Evolutionary conservation across 2,888 invertebrate genomes (phyloP), one percentile per base, ranked within the genome.

Genomic region (Lasiommata megera): DNA sequence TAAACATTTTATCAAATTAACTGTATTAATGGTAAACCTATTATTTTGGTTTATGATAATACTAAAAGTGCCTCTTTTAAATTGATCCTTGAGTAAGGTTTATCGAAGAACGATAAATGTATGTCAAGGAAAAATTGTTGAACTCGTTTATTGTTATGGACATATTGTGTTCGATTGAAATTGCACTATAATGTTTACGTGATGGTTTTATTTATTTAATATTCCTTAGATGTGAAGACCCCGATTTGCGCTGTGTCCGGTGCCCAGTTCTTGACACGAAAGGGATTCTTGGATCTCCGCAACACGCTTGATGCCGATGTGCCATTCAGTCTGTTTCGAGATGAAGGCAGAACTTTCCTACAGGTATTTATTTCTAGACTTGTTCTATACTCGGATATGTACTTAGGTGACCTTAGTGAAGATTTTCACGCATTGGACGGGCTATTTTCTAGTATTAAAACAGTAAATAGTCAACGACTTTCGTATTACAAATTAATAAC

Each of bases 231-330:
- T 71, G 94, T 95, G 9, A 93, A 93, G 70, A 94, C 95, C 11
- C 96, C 96, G 28, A 94, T 96, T 56, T 97, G 97, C 75, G 96
- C 96, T 9, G 95, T 97, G 55, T 96, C 96, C 11, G 95, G 95
- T 17, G 96, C 96, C 3, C 96, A 96, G 80, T 96, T 95, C 79
- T 91, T 97, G 52, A 94, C 96, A 14, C 92, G 93, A 52, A 93
- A 93, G 70, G 97, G 97, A 52, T 97, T 97, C 93, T 89, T 94
- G 48, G 96, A 96, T 72, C 85, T 96, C 51, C 92, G 95, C 64
- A 96, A 95, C 82, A 93, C 95, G 9, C 86, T 95, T 1, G 94
- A 95, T 69, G 92, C 94, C 0, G 96, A 95, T 73, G 94, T 95
- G 62, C 96, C 96, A n/a, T 96, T 96, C 76, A 93, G 94, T 67